Evolutionary conservation across 2,113 vertebrate species (phyloP), one percentile per base, ranked within the genome.

Genomic region (Orcinus orca): DNA sequence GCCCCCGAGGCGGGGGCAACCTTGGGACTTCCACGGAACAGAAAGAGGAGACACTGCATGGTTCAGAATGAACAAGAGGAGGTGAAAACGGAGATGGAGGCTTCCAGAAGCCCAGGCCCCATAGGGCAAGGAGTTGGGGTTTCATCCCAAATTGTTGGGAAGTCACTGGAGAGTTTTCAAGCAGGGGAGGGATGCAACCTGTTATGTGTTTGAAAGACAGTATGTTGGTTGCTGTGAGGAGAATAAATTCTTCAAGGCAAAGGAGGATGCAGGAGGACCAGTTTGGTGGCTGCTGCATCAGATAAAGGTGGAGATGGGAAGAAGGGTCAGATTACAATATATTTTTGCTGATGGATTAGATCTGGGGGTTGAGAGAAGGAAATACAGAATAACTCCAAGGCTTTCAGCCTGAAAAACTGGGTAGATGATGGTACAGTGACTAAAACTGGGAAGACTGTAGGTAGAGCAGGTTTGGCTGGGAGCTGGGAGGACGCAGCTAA

Each of bases 311-410:
- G 87, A 68, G 36, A 36, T 21, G 41, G 41, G 68, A 33, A 92
- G 63, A 70, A 74, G 90, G 63, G 86, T 77, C 38, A 18, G 53
- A 23, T 82, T 81, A 88, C 81, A 82, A 60, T 25, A 29, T 76
- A 73, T 70, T 97, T 96, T 95, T 95, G 63, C 70, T 58, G 60
- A 92, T 74, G 47, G 87, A 79, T 86, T 88, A 68, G 90, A 50
- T 65, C 67, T 83, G 47, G 70, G 65, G 38, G 83, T 76, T 77
- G 68, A 84, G 17, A 17, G 21, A 70, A 96, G 96, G 31, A 96
- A 89, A 83, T 47, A 80, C 6, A 92, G 63, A 67, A 55, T 83
- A 58, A 92, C 82, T 86, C 44, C 60, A 65, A 77, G 65, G 53
- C 53, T 95, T 87, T 93, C 71, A 12, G 90, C 89, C 65, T 85